These are phyloP conservation scores for Hexactinellida sp. DNA, from an alignment of 37 sponge, comb jelly and placozoan species.

Conservation along the genomic window DNA sequence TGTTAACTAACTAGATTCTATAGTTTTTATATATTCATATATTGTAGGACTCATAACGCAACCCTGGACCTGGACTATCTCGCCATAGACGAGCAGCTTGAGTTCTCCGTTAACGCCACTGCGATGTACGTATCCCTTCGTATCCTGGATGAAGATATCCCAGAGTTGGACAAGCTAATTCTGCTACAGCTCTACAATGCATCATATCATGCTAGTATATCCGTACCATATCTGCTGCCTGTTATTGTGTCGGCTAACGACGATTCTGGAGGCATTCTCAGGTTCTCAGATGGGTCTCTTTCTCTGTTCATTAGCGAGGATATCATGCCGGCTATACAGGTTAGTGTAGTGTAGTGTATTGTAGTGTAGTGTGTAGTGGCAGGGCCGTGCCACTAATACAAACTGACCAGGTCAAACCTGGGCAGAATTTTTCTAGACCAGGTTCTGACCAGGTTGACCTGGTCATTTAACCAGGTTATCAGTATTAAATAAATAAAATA, in stretches of 20 bases:
- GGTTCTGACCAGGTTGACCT: too few relatives aligned
- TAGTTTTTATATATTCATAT: too few relatives aligned
- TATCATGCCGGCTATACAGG: neutral
- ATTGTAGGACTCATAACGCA: neutral
- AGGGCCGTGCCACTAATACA: too few relatives aligned
- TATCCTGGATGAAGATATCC: neutral
- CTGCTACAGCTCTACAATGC: neutral
- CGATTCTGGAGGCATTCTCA: conserved; percentile 24
- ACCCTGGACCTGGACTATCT: neutral
- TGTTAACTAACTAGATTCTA: too few relatives aligned
- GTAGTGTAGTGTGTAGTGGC: too few relatives aligned
- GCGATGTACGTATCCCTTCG: neutral
- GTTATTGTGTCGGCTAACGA: conserved; percentile 17
- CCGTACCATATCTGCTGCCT: neutral
- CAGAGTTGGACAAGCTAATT: neutral
- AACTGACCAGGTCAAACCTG: too few relatives aligned
- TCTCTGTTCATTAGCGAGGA: neutral
- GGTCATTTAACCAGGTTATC: too few relatives aligned
- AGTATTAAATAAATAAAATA: too few relatives aligned
- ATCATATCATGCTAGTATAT: neutral
- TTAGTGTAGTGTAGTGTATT: too few relatives aligned
- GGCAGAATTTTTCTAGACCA: too few relatives aligned
- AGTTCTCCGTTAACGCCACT: neutral
- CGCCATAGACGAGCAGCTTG: neutral
- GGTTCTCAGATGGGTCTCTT: conserved; percentile 8